A percentile compares a stretch with the other conserved stretches of the same genome.
Conservation (phyloP, 2,113 vertebrate species). For the Eubucco bourcierii region DNA sequence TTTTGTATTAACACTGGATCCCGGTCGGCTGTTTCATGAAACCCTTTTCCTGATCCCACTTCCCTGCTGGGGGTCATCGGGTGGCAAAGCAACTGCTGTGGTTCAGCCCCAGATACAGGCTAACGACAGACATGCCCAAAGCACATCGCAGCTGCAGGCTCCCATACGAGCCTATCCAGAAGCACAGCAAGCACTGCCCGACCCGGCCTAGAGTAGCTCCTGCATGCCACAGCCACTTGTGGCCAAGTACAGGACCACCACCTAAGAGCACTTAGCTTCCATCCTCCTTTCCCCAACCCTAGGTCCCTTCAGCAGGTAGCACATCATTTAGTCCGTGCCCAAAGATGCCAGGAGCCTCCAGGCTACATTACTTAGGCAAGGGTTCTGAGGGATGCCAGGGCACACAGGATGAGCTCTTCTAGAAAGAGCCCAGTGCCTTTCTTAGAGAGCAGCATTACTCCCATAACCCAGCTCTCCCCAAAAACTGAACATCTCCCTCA, state of each 20-base stretch:
- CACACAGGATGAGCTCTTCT: neutral
- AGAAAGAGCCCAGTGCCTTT: neutral
- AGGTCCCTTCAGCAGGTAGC: fast-evolving
- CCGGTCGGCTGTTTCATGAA: too few species aligned
- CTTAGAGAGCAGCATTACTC: neutral
- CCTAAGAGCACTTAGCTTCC: fast-evolving
- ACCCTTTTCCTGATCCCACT: too few species aligned
- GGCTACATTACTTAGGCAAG: too few species aligned
- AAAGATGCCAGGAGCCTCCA: fast-evolving
- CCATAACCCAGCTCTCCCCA: neutral
- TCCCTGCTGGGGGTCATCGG: too few species aligned
- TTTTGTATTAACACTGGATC: too few species aligned
- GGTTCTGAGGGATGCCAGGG: neutral
- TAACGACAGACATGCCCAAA: too few species aligned
- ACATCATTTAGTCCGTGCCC: neutral
- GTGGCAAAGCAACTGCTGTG: too few species aligned
- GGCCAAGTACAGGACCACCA: neutral
- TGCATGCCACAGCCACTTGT: neutral
- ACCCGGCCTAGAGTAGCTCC: too few species aligned
- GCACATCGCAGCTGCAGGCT: too few species aligned
- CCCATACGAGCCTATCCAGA: too few species aligned
- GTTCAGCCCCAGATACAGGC: too few species aligned
- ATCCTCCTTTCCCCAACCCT: neutral
- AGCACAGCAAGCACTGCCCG: too few species aligned
- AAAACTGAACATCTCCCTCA: neutral